Base-by-base conservation (phyloP, 2,888 invertebrate species). In the Aethes cnicana region DNA sequence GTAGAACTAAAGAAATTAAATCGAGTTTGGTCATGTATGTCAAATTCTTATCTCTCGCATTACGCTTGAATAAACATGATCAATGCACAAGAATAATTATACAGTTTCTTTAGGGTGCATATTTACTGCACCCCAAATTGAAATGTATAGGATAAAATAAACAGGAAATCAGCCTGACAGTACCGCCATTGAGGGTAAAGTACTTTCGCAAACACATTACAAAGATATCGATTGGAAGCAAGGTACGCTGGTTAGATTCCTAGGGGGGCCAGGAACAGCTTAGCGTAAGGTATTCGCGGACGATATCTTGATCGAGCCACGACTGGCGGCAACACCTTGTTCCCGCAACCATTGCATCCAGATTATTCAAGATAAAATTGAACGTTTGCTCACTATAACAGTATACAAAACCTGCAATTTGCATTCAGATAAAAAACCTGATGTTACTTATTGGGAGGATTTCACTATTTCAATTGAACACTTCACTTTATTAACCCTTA, bases 251-350 rank as follows among this genome's bases (percentile, higher is more conserved):
- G 36, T 43, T 44, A 50, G 50, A 50, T 37, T 44, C 36, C 36
- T 12, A 25, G 30, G 43, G 18, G 32, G 50, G 36, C 43, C 32
- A 50, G 36, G 50, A 50, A 50, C 43, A 43, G 36, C 43, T 50
- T 50, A 43, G 37, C 50, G 50, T 50, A 50, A 50, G 50, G 50
- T 50, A 50, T 50, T 50, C 30, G 36, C 17, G 14, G 49, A 28
- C 37, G 46, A 44, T 52, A 52, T 52, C 52, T 52, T 46, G 52
- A 52, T 52, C 52, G 20, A 17, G 17, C 44, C 16, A 46, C 16
- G 18, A 42, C 52, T 52, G 33, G 52, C 52, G 52, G 52, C 46
- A 52, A 52, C 44, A 52, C 52, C 46, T 52, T 50, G 50, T 32
- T 50, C 50, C 37, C 17, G 36, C 30, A 30, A 20, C 47, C 32